phyloP scores from a whole-genome alignment of 1,140 invertebrate genomes.

The Thaumetopoea pityocampa region DNA sequence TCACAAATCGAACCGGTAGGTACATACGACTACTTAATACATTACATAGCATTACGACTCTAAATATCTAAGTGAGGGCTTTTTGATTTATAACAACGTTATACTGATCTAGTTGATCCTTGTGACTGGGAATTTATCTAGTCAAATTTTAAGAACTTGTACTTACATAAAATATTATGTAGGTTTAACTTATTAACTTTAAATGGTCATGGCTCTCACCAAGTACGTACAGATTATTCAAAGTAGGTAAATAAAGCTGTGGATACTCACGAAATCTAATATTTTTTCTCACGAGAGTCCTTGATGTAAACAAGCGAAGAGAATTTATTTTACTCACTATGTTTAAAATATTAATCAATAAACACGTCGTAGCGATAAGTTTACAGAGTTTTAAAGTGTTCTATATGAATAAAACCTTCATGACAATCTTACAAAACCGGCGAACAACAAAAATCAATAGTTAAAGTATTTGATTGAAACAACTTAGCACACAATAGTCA shows the following conservation, averaged over 20 bases:
- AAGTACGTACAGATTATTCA: too few species aligned
- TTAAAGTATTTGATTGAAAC: slow-evolving; percentile 46
- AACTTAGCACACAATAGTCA: slow-evolving; percentile 36
- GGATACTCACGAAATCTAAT: slow-evolving; percentile 27
- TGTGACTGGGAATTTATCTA: too few species aligned
- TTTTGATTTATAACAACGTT: too few species aligned
- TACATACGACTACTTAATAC: slow-evolving; percentile 26
- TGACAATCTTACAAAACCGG: slow-evolving; percentile 59
- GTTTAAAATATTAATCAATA: slow-evolving; percentile 12
- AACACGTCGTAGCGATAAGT: slow-evolving; percentile 13
- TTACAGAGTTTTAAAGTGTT: slow-evolving; percentile 13
- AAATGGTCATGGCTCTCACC: too few species aligned
- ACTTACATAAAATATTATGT: too few species aligned
- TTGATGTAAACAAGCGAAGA: slow-evolving; percentile 16
- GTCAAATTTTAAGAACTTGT: too few species aligned
- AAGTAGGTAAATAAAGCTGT: slow-evolving; percentile 10
- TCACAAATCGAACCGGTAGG: slow-evolving; percentile 65
- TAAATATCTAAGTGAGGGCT: too few species aligned
- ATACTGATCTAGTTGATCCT: too few species aligned
- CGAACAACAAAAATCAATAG: slow-evolving; percentile 71
- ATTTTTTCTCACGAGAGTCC: slow-evolving; percentile 31
- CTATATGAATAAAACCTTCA: slow-evolving; percentile 45
- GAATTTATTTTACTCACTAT: slow-evolving; percentile 21
- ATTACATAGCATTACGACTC: slow-evolving; percentile 13
- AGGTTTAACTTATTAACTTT: too few species aligned